phyloP scores from a whole-genome alignment of 1,140 invertebrate species.

The Listronotus bonariensis region DNA sequence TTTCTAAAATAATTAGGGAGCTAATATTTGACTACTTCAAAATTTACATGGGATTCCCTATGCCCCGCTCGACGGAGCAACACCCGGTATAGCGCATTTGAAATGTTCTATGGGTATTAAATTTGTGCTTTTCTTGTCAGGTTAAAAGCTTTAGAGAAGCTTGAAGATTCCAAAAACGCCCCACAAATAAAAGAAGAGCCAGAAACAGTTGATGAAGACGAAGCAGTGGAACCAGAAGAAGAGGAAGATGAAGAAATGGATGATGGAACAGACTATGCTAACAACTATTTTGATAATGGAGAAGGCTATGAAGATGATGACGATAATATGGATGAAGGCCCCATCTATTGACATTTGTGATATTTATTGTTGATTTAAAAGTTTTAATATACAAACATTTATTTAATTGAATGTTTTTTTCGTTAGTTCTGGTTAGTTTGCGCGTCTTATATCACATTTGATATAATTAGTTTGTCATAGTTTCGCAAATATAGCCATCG shows the following conservation, averaged over 20 bases:
- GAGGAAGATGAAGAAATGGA: conserved; percentile 72
- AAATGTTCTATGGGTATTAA: too few relatives aligned
- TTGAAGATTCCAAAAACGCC: conserved; percentile 61
- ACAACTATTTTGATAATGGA: conserved; percentile 87
- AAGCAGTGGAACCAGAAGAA: conserved; percentile 61
- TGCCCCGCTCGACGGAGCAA: too few relatives aligned
- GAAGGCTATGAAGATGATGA: conserved; percentile 85
- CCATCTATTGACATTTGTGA: conserved; percentile 61
- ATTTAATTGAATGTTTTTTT: too few relatives aligned
- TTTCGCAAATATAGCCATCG: too few relatives aligned
- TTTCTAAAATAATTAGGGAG: too few relatives aligned
- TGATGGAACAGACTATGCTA: conserved; percentile 77
- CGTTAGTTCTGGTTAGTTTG: too few relatives aligned
- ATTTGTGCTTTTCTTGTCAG: conserved; percentile 38
- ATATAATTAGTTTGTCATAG: too few relatives aligned
- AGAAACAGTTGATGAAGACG: conserved; percentile 54
- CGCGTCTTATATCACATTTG: too few relatives aligned
- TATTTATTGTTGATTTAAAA: conserved; percentile 10
- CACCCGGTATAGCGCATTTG: too few relatives aligned
- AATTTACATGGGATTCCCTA: too few relatives aligned
- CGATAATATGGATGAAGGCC: conserved; percentile 82
- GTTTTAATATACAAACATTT: too few relatives aligned
- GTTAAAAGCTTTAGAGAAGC: conserved; percentile 61
- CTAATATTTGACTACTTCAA: too few relatives aligned
- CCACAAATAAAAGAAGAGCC: conserved; percentile 57